Conservation (phyloP, 2,113 vertebrate genomes). For the Sphyrna mokarran region DNA sequence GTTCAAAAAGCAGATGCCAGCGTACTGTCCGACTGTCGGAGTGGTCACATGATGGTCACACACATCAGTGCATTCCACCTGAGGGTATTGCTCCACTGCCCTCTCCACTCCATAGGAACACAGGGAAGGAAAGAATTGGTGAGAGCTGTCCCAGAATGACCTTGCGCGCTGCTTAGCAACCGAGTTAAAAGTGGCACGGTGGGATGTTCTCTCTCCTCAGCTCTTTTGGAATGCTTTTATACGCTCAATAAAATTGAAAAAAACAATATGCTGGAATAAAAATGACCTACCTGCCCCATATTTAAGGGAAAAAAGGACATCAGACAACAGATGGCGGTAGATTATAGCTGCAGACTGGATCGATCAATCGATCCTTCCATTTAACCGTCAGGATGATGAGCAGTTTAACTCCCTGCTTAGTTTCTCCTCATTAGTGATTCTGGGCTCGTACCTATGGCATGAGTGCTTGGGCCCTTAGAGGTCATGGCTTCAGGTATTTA, state of each 20-base stretch:
- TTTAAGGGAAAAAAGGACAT: background rate
- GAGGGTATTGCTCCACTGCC: background rate
- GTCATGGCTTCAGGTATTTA: background rate
- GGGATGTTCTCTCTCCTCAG: background rate
- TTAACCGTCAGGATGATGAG: constrained; percentile 2
- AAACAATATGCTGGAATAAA: background rate
- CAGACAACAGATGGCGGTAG: background rate
- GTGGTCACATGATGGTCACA: background rate
- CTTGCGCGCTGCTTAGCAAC: background rate
- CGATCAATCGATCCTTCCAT: background rate
- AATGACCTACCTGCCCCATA: background rate
- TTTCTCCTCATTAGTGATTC: background rate
- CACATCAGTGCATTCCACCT: background rate
- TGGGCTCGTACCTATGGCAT: background rate
- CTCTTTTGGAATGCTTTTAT: background rate
- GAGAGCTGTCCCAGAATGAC: background rate
- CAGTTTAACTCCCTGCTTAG: background rate
- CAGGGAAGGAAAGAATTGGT: background rate
- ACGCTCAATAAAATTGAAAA: background rate
- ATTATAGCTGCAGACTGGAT: background rate
- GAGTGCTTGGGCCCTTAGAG: background rate
- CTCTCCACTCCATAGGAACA: background rate
- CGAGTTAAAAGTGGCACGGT: background rate
- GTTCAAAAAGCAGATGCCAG: background rate
- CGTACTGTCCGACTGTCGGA: background rate